phyloP scores from a whole-genome alignment of 2,888 invertebrate species.

The Ennomos quercinarius region DNA sequence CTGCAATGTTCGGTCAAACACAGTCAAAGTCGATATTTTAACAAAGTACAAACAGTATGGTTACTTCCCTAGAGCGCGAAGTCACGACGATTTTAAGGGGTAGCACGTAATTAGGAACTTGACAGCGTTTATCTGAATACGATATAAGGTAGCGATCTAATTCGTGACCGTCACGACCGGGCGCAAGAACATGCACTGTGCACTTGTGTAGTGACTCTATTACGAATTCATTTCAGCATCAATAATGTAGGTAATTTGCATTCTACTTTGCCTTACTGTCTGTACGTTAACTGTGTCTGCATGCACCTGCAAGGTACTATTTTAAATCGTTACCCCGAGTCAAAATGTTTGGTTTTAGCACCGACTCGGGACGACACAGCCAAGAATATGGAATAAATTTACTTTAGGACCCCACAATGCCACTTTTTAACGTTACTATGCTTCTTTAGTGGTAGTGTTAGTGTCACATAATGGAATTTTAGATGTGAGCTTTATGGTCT shows the following conservation, averaged over 20 bases:
- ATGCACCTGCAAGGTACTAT: conserved; percentile 43
- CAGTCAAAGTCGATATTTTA: conserved; percentile 24
- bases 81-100: too few species aligned
- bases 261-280: conserved; percentile 14
- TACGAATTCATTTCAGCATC: not conserved
- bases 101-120: too few species aligned
- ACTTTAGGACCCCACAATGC: conserved; percentile 49
- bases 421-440: conserved; percentile 39
- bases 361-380: conserved; percentile 41
- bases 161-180: too few species aligned
- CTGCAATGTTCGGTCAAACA: conserved; percentile 44
- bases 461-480: conserved; percentile 43
- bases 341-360: conserved; percentile 50
- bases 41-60: conserved; percentile 8
- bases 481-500: conserved; percentile 37
- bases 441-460: conserved; percentile 42
- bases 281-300: conserved; percentile 7
- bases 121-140: too few species aligned
- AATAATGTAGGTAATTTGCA: not conserved
- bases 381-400: conserved; percentile 52
- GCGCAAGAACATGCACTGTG: too few species aligned
- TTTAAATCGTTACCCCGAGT: conserved; percentile 50
- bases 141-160: too few species aligned
- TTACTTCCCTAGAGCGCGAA: not conserved
- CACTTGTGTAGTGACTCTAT: too few species aligned